A percentile compares a stretch with the other conserved stretches of the same genome.
Conservation (phyloP, 1,140 invertebrate genomes). For the Aleiodes sp. region DNA sequence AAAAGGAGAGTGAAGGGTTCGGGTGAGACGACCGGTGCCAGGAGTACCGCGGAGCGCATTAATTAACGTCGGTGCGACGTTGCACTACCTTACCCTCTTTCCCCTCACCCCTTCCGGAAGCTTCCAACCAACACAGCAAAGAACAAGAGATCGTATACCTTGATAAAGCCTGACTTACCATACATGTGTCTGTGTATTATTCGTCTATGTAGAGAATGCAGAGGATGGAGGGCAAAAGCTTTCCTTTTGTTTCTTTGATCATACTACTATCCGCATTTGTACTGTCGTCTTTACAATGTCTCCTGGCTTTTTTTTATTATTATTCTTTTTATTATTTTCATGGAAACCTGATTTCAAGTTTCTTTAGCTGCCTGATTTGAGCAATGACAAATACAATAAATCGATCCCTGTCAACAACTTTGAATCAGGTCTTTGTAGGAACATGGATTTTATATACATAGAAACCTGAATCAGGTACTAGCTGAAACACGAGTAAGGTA, state of each 20-base stretch:
- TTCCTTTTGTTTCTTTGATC: slow-evolving; percentile 12
- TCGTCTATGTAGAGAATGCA: background rate
- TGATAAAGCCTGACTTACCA: slow-evolving; percentile 19
- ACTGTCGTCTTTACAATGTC: slow-evolving; percentile 5
- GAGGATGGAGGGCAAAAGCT: background rate
- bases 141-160: slow-evolving; percentile 25
- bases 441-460: too few species aligned
- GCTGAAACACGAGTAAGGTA: too few species aligned
- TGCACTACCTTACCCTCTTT: slow-evolving; percentile 25
- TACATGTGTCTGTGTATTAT: background rate
- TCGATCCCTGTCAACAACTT: too few species aligned
- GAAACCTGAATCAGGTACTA: too few species aligned
- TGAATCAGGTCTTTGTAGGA: too few species aligned
- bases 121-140: background rate
- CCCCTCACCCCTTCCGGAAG: background rate
- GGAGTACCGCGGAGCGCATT: slow-evolving; percentile 44
- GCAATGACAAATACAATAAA: too few species aligned
- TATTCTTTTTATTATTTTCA: too few species aligned
- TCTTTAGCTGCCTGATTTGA: too few species aligned
- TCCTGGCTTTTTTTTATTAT: slow-evolving; percentile 7
- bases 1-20: background rate
- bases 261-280: slow-evolving; percentile 3
- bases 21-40: slow-evolving; percentile 33
- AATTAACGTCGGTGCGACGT: slow-evolving; percentile 49
- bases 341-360: too few species aligned